Percentiles rank a stretch among this genome's conserved stretches.
These are phyloP conservation scores for Ciona savignyi DNA, from an alignment of 23 tunicate species.

Conservation along the genomic window DNA sequence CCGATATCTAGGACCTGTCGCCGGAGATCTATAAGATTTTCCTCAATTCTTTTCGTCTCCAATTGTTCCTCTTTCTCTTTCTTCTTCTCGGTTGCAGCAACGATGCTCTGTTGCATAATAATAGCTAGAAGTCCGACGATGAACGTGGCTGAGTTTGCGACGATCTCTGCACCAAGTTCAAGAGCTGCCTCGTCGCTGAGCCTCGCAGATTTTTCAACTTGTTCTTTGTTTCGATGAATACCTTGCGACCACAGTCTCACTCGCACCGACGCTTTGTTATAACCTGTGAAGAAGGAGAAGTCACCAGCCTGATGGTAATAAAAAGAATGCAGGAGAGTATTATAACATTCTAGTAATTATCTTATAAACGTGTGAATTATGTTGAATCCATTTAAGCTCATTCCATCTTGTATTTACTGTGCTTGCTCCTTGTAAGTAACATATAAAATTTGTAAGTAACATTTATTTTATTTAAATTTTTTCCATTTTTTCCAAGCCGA, in stretches of 20 bases:
- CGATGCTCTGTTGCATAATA: constrained; percentile 68
- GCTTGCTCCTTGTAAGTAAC: no score
- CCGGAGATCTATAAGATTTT: constrained; percentile 28
- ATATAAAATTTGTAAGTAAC: no score
- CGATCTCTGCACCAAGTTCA: constrained; percentile 89
- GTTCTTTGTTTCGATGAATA: constrained; percentile 64
- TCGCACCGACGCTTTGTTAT: constrained; percentile 72
- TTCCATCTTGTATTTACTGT: no score
- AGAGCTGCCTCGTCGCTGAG: constrained; percentile 84
- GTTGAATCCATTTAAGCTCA: no score
- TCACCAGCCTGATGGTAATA: not conserved
- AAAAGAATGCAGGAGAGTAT: no score
- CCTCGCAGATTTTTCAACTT: constrained; percentile 72
- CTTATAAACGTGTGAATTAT: no score
- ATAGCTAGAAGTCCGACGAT: constrained; percentile 66
- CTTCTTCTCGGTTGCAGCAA: constrained; percentile 63
- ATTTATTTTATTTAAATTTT: no score
- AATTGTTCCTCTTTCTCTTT: constrained; percentile 33
- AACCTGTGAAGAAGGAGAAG: constrained; percentile 17
- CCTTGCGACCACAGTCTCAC: constrained; percentile 85
- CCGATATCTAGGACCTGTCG: constrained; percentile 63
- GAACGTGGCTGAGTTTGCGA: constrained; percentile 71
- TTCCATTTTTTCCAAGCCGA: no score
- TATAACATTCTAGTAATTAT: no score
- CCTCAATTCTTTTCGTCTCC: constrained; percentile 22